These are phyloP conservation scores for Triops cancriformis DNA, from an alignment of 1,140 invertebrate species.

Conservation along the genomic window DNA sequence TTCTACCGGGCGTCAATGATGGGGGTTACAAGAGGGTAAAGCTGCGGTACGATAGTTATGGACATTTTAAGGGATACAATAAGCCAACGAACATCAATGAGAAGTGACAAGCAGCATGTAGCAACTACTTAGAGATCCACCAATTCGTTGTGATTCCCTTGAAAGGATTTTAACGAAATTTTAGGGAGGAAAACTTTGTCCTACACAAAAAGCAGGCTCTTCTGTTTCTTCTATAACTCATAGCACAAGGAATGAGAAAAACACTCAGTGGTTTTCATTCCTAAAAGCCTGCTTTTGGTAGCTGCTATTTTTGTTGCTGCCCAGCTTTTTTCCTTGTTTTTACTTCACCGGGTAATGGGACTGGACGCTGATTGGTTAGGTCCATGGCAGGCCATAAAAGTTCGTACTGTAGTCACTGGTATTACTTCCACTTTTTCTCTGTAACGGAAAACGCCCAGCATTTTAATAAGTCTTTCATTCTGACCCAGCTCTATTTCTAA, in stretches of 20 bases:
- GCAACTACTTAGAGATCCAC: neutral
- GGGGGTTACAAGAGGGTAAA: neutral
- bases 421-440: neutral
- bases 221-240: neutral
- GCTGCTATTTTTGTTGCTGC: neutral
- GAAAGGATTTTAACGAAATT: conserved; percentile 11
- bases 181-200: neutral
- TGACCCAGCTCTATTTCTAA: too few relatives aligned
- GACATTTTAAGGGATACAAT: neutral
- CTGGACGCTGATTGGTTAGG: neutral
- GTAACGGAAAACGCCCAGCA: neutral
- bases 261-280: conserved; percentile 2
- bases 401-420: neutral
- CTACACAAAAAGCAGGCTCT: neutral
- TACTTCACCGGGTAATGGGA: neutral
- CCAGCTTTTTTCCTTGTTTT: neutral
- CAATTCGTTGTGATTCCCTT: neutral
- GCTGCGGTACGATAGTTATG: neutral
- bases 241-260: neutral
- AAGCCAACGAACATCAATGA: neutral
- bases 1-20: neutral
- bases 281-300: neutral
- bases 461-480: too few relatives aligned
- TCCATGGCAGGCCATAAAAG: neutral
- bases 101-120: neutral